A percentile compares a stretch with the other conserved stretches of the same genome.
Conservation (phyloP, 2,113 vertebrate genomes). For the Turnix velox region DNA sequence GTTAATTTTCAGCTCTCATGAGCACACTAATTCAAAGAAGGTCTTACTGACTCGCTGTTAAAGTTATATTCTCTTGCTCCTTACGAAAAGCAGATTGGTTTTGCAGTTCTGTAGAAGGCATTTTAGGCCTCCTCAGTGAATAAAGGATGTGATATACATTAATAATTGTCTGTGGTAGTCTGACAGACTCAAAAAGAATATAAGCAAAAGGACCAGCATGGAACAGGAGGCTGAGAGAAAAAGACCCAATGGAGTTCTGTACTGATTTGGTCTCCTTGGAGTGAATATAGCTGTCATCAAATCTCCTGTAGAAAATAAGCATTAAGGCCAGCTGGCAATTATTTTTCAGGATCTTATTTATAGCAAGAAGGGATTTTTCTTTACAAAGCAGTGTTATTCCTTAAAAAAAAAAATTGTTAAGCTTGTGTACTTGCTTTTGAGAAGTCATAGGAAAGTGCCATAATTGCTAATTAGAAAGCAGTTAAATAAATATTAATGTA, state of each 20-base stretch:
- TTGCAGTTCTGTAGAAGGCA: neutral
- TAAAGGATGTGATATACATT: neutral
- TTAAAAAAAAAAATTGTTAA: slow-evolving; percentile 9
- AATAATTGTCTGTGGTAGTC: neutral
- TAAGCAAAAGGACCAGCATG: neutral
- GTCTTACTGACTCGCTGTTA: neutral
- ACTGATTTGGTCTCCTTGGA: neutral
- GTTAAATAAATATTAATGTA: slow-evolving; percentile 36
- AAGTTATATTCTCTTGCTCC: neutral
- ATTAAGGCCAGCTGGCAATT: slow-evolving; percentile 18
- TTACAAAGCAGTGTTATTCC: neutral
- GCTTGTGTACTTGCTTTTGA: slow-evolving; percentile 12
- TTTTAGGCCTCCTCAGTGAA: neutral
- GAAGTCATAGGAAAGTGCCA: neutral
- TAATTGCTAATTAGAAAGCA: slow-evolving; percentile 28
- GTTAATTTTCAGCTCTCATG: slow-evolving; percentile 5
- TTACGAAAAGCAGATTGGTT: neutral
- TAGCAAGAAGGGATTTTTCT: slow-evolving; percentile 17
- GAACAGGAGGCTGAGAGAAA: neutral
- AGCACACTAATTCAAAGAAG: slow-evolving; percentile 7
- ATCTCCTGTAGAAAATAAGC: slow-evolving; percentile 14
- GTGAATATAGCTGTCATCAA: slow-evolving; percentile 9
- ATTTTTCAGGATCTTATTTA: slow-evolving; percentile 16
- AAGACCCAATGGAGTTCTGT: neutral
- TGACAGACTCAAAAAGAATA: neutral